Base-by-base conservation (phyloP, 2,888 invertebrate genomes). In the Ichneumoninae sp. region DNA sequence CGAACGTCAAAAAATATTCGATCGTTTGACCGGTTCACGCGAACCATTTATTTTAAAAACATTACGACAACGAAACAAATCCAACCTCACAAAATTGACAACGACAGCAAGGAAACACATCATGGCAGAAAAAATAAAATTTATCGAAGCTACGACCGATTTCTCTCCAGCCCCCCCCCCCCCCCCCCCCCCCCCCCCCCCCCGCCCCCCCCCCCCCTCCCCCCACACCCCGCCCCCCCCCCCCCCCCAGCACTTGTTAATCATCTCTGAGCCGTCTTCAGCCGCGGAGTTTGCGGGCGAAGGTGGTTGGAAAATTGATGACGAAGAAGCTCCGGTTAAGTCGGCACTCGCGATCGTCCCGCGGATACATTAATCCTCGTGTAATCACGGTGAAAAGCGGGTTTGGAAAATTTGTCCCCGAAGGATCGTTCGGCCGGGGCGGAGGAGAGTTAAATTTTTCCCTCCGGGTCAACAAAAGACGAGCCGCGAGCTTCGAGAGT, bases 341-440 rank as follows among this genome's bases (percentile, higher is more conserved):
- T 70, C 66, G 40, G 22, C 7, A 44, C 40, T 68, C 68, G 44
- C 47, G 26, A 47, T 30, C 13, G 44, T 10, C 70, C 13, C 70
- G 57, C 36, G 50, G 5, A 66, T 47, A 70, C 70, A 78, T 85
- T 79, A 84, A 81, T 84, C 83, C 83, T 57, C 77, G 73, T 74
- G 83, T 84, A 84, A 84, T 84, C 83, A 80, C 75, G 83, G 76
- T 70, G 63, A 47, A 74, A 83, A 63, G 77, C 68, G 73, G 74
- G 57, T 74, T 77, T 16, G 44, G 44, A 69, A 73, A 63, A 82
- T 82, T 79, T 66, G 70, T 85, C 81, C 85, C 79, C 44, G 75
- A 85, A 85, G 81, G 70, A 71, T 40, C 81, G 81, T 80, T 77
- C 66, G 30, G 22, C 73, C 60, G 30, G 22, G 40, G 40, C 19